Evolutionary conservation across 2,113 vertebrate species (phyloP).

Genomic region (Odocoileus virginianus): DNA sequence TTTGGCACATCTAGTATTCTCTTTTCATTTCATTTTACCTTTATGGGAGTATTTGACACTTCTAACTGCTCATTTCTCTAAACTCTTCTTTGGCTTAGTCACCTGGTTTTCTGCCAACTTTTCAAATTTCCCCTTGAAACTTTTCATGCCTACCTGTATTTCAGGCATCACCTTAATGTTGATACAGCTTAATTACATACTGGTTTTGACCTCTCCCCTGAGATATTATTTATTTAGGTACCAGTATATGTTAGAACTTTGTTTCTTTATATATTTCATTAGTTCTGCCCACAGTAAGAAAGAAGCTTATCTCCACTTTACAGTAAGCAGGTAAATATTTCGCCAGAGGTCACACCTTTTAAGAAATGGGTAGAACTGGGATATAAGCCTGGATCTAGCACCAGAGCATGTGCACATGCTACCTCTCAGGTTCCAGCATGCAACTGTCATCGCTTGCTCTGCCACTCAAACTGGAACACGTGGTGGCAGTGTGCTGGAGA

Average conservation of each 20-base stretch:
- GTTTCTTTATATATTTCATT: background rate
- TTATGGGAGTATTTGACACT: background rate
- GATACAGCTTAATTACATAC: background rate
- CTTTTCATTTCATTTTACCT: conserved; percentile 1
- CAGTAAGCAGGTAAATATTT: background rate
- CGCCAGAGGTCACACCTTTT: background rate
- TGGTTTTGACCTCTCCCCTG: background rate
- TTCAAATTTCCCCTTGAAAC: background rate
- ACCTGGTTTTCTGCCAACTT: background rate
- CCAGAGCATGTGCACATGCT: background rate
- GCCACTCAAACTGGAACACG: background rate
- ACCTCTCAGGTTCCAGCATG: background rate
- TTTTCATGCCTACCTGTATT: background rate
- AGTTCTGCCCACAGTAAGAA: background rate
- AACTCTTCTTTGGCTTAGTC: background rate
- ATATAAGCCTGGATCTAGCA: background rate
- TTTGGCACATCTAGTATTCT: background rate
- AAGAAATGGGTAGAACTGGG: background rate
- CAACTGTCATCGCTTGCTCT: background rate
- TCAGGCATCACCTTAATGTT: background rate
- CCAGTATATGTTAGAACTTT: background rate
- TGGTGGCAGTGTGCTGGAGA: background rate
- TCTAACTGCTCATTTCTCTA: background rate
- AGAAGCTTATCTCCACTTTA: background rate
- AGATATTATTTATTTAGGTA: background rate